A percentile compares a stretch with the other conserved stretches of the same genome.
Evolutionary conservation across 2,888 invertebrate genomes (phyloP).

Genomic region (Quadroppia sp.): DNA sequence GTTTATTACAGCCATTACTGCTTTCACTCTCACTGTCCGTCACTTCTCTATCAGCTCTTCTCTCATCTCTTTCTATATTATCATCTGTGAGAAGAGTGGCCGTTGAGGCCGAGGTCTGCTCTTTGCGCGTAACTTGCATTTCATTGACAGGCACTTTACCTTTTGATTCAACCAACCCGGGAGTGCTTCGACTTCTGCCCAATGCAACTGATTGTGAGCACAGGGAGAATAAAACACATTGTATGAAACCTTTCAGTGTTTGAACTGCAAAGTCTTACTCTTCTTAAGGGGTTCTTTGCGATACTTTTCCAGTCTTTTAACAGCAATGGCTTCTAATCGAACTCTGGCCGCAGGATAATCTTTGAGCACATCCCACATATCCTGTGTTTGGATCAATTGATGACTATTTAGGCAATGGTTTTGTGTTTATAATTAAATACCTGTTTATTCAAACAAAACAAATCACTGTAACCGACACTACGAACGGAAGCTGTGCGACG

Average conservation of each 20-base stretch:
- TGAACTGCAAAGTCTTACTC: conserved; percentile 60
- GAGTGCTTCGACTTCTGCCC: conserved; percentile 92
- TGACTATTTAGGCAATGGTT: not conserved
- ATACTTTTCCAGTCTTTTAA: conserved; percentile 94
- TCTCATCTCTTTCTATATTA: conserved; percentile 18
- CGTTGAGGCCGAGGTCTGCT: conserved; percentile 42
- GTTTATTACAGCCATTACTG: conserved; percentile 29
- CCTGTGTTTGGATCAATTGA: conserved; percentile 52
- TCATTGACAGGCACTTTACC: conserved; percentile 82
- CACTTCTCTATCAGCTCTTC: not conserved
- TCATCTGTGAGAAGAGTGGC: conserved; percentile 45
- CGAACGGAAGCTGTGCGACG: conserved; percentile 95
- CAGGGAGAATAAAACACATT: not conserved
- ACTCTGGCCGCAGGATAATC: conserved; percentile 63
- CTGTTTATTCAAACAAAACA: conserved; percentile 97
- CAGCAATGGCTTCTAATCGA: conserved; percentile 91
- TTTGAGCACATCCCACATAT: conserved; percentile 98
- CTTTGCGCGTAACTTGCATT: conserved; percentile 56
- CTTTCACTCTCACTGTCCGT: conserved; percentile 28
- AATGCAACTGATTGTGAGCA: conserved; percentile 71
- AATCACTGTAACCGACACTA: conserved; percentile 96
- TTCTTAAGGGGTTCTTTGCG: conserved; percentile 88
- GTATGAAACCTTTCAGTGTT: not conserved
- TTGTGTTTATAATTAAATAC: not conserved
- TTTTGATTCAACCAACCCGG: conserved; percentile 86